Percentiles rank a stretch among this genome's conserved stretches.
Conservation (phyloP, 2,113 vertebrate species). For the Clarias gariepinus region DNA sequence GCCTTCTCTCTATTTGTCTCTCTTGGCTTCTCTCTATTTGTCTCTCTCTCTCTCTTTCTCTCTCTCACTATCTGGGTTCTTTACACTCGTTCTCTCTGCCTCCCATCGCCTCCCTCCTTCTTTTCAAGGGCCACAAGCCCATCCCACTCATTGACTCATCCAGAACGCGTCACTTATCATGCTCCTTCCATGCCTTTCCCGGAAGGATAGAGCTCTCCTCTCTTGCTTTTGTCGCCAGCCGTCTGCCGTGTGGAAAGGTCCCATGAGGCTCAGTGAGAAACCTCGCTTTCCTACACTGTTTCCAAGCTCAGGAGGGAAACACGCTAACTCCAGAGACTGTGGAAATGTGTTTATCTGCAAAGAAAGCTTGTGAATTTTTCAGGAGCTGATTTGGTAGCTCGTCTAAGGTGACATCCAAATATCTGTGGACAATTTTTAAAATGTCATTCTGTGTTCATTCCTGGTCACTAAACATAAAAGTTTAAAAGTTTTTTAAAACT, state of each 20-base stretch:
- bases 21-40: conserved; percentile 19
- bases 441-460: neutral
- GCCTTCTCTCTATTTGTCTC: conserved; percentile 35
- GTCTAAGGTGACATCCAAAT: neutral
- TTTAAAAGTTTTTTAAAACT: neutral
- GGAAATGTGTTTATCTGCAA: neutral
- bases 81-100: neutral
- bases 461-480: neutral
- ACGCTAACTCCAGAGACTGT: neutral
- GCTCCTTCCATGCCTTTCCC: conserved; percentile 64
- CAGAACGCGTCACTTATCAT: conserved; percentile 66
- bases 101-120: neutral
- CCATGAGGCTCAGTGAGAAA: neutral
- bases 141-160: conserved; percentile 66
- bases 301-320: conserved; percentile 50
- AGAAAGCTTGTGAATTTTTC: conserved; percentile 12
- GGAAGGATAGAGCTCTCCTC: conserved; percentile 58
- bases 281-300: conserved; percentile 46
- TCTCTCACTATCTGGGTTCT: neutral
- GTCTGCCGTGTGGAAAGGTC: conserved; percentile 34
- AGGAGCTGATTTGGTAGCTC: neutral
- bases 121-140: conserved; percentile 6
- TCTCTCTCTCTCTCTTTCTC: conserved; percentile 51
- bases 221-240: conserved; percentile 54
- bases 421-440: neutral